Evolutionary conservation across 2,113 vertebrate species (phyloP).

Genomic region (Vulpes ferrilata): DNA sequence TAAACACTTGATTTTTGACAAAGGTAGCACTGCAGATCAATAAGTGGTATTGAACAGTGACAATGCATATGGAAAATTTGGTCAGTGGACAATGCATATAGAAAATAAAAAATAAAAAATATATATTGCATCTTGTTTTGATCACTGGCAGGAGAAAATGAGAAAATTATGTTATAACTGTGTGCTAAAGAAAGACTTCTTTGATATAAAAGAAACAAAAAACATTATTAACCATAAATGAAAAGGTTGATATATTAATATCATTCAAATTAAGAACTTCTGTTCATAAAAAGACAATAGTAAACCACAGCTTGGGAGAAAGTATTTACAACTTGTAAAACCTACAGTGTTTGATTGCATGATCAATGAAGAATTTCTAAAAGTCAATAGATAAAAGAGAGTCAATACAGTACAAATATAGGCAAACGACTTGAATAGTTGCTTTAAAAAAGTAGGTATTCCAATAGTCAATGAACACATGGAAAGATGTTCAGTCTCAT

Average conservation of each 20-base stretch:
- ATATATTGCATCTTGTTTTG: background rate
- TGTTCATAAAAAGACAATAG: background rate
- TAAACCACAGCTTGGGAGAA: background rate
- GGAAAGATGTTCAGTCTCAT: background rate
- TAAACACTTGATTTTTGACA: background rate
- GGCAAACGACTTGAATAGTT: background rate
- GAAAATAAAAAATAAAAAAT: background rate
- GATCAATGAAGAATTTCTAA: background rate
- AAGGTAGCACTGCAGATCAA: background rate
- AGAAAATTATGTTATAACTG: background rate
- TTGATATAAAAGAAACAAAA: background rate
- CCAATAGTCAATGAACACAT: background rate
- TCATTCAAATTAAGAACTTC: background rate
- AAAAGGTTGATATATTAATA: background rate
- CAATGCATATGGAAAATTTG: background rate
- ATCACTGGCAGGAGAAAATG: background rate
- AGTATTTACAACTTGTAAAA: background rate
- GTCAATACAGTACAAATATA: background rate
- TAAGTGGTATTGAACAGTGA: background rate
- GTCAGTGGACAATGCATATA: too few species aligned
- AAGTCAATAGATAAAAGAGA: background rate
- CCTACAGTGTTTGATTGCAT: background rate
- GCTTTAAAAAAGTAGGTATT: background rate
- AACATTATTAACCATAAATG: background rate
- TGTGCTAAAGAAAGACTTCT: background rate